A percentile compares a stretch with the other conserved stretches of the same genome.
Conservation (phyloP, 37 sponge, comb jelly and placozoan genomes). For the Eunapius fragilis region DNA sequence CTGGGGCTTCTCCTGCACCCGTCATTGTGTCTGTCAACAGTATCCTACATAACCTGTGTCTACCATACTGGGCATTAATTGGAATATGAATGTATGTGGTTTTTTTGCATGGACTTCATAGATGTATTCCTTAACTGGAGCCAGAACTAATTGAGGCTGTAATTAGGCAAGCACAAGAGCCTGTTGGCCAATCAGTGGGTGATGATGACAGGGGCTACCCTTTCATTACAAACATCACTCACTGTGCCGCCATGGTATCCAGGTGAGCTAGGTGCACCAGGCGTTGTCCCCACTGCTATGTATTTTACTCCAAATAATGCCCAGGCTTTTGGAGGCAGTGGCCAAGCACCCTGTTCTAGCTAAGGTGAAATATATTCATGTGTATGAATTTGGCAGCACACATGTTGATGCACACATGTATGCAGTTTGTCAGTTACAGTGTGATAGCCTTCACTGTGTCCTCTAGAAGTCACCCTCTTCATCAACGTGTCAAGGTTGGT, state of each 20-base stretch:
- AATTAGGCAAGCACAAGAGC: background rate
- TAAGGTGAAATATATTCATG: background rate
- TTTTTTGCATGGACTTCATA: too few relatives aligned
- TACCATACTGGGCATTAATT: too few relatives aligned
- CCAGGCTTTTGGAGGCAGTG: background rate
- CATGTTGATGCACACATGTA: background rate
- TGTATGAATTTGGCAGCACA: background rate
- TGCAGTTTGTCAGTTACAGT: background rate
- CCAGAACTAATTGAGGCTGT: background rate
- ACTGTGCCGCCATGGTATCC: background rate
- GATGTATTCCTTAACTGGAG: too few relatives aligned
- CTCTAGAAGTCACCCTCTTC: background rate
- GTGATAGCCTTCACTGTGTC: background rate
- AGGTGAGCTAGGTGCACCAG: background rate
- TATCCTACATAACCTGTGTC: too few relatives aligned
- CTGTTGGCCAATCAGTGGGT: background rate
- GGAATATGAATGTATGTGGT: too few relatives aligned
- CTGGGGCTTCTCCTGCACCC: conserved; percentile 5
- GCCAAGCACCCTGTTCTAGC: background rate
- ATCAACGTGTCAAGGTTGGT: background rate
- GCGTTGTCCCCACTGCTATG: background rate
- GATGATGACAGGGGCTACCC: background rate
- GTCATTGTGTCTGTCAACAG: conserved; percentile 9
- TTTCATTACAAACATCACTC: background rate
- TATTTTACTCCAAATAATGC: background rate